phyloP scores from a whole-genome alignment of 2,113 vertebrate species.

The Buteo buteo region DNA sequence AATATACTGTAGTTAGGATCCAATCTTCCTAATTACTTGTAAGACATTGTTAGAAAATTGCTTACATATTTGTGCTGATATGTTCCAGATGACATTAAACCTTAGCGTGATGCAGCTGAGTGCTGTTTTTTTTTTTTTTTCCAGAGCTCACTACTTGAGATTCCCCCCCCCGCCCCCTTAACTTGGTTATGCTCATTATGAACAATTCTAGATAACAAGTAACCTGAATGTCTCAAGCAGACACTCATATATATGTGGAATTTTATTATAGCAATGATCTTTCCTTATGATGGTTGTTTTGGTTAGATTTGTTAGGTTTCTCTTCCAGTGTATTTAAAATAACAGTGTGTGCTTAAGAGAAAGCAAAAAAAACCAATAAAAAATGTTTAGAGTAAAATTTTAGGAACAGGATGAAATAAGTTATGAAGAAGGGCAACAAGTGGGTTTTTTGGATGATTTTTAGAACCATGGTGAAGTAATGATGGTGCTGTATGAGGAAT shows the following conservation, averaged over 20 bases:
- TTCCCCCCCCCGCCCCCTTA: background rate
- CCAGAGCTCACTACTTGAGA: background rate
- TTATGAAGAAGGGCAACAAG: background rate
- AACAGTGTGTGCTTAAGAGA: background rate
- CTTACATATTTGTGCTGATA: slow-evolving; percentile 34
- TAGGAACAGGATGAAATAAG: background rate
- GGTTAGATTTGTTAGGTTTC: background rate
- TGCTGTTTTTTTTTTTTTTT: background rate
- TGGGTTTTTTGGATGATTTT: background rate
- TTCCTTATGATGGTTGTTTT: background rate
- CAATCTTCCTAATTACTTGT: slow-evolving; percentile 52
- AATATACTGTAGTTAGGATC: slow-evolving; percentile 33
- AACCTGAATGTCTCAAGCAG: background rate
- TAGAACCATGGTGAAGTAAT: background rate
- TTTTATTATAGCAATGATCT: background rate
- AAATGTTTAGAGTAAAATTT: background rate
- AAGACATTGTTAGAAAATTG: slow-evolving; percentile 37
- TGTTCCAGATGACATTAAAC: slow-evolving; percentile 39
- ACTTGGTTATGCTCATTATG: background rate
- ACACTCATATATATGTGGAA: background rate
- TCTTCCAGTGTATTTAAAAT: background rate
- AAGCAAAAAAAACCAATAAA: background rate
- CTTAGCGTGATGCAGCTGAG: background rate
- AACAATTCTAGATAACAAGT: background rate
- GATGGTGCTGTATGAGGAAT: background rate